Base-by-base conservation (phyloP, 1,140 invertebrate genomes). In the Scaptomyza hsui region DNA sequence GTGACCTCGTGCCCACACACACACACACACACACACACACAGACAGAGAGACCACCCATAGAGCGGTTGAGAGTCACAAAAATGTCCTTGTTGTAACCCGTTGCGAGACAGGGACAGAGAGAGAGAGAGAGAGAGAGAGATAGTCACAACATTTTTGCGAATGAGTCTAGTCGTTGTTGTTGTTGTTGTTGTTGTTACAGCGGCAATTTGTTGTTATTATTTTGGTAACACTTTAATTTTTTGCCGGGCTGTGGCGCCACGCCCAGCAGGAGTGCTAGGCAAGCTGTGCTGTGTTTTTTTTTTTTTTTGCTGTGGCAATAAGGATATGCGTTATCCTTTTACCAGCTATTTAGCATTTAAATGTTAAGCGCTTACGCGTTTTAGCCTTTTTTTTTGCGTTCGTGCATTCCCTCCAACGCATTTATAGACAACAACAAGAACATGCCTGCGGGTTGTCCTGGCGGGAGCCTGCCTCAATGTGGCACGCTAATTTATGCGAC, bases 261-360 rank as follows among this genome's bases (percentile, higher is more conserved):
- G 61, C 68, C 49, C 78, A 77, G 78, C 70, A 37, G 64, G 78
- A 60, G 59, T 29, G 26, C 71, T 74, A 78, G 74, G 67, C 55
- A 18, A 68, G 60, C 64, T 29, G 56, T 63, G 37, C 44, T 35
- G 60, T 55, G 26, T 29, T 6, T 6, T 29, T 7, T 29, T 29
- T 6, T 6, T 9, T 29, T 29, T 29, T 85, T 68, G 72, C 55
- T 59, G 9, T 9, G 76, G 79, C 79, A 83, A 79, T 85, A 80
- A 77, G 81, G 77, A 80, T 85, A 77, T 81, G 69, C 82, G 73
- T 88, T 88, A 82, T 88, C 82, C 82, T 82, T 86, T 88, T 88
- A 82, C 82, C 78, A 86, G 82, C 82, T 86, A 75, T 86, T 86
- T 86, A 86, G 82, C 82, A 86, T 86, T 88, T 88, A 86, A 82